Evolutionary conservation across 2,888 invertebrate species (phyloP).

Genomic region (Corbicula japonica): DNA sequence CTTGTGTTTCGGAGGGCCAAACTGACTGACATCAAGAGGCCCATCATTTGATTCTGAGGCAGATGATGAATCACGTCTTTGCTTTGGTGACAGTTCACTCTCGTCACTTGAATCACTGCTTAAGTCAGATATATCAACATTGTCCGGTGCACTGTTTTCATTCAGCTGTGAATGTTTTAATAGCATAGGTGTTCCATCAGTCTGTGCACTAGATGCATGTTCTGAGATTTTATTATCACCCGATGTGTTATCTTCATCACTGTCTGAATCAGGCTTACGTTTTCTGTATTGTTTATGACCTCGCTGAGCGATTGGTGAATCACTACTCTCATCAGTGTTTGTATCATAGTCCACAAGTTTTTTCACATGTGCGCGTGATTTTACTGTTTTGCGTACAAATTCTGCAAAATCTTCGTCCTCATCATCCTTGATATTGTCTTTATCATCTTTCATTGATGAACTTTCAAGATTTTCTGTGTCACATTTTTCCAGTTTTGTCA

Average conservation of each 20-base stretch:
- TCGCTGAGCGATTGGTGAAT: constrained; percentile 11
- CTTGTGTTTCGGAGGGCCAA: constrained; percentile 87
- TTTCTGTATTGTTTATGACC: constrained; percentile 42
- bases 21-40: constrained; percentile 56
- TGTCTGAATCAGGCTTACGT: constrained; percentile 36
- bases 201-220: constrained; percentile 48
- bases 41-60: constrained; percentile 68
- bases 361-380: constrained; percentile 18
- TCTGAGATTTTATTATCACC: constrained; percentile 36
- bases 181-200: constrained; percentile 44
- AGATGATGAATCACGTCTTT: constrained; percentile 46
- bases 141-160: constrained; percentile 17
- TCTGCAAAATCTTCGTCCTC: constrained; percentile 55
- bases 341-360: constrained; percentile 33
- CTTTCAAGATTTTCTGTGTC: no score
- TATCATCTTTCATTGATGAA: constrained; percentile 3
- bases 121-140: constrained; percentile 32
- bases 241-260: constrained; percentile 12
- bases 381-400: constrained; percentile 32
- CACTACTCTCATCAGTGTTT: constrained; percentile 15
- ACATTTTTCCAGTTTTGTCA: no score
- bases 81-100: constrained; percentile 18
- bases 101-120: constrained; percentile 46
- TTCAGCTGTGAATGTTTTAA: constrained; percentile 35
- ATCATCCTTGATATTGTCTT: constrained; percentile 22